Percentiles rank a stretch among this genome's conserved stretches.
phyloP scores from a whole-genome alignment of 2,888 invertebrate species.

The Pomacea canaliculata region DNA sequence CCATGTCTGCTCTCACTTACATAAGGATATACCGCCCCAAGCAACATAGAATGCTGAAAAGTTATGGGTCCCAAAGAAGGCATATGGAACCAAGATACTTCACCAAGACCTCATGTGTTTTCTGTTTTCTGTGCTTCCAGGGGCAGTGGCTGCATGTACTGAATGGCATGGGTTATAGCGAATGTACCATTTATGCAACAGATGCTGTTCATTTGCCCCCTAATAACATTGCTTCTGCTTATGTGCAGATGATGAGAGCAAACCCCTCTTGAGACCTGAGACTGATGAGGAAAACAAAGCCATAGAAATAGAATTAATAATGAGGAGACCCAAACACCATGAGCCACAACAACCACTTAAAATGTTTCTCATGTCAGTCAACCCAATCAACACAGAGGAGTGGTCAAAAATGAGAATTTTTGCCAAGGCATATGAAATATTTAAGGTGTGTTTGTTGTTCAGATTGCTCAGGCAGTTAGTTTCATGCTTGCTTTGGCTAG shows the following conservation, averaged over 20 bases:
- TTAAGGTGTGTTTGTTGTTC: slow-evolving; percentile 64
- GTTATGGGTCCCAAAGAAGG: too few species aligned
- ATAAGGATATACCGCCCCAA: too few species aligned
- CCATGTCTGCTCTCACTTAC: too few species aligned
- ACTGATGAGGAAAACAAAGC: slow-evolving; percentile 3
- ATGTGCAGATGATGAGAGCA: slow-evolving; percentile 18
- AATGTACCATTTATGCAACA: too few species aligned
- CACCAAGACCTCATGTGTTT: too few species aligned
- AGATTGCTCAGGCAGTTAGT: neutral
- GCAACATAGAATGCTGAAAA: too few species aligned
- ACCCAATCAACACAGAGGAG: slow-evolving; percentile 65
- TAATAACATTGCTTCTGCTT: neutral
- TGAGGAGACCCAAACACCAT: slow-evolving; percentile 4
- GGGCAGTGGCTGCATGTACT: too few species aligned
- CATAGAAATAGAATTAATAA: slow-evolving; percentile 32
- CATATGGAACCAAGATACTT: too few species aligned
- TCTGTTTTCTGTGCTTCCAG: too few species aligned
- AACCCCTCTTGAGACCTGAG: slow-evolving; percentile 14
- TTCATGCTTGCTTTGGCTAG: too few species aligned
- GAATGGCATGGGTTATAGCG: too few species aligned
- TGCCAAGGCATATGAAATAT: slow-evolving; percentile 68
- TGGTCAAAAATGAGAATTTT: slow-evolving; percentile 67
- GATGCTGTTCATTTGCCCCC: too few species aligned
- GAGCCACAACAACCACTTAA: neutral
- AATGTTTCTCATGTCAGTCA: slow-evolving; percentile 56